These are phyloP conservation scores for Astropecten irregularis DNA, from an alignment of 53 echinoderm and acorn worm genomes.

Conservation along the genomic window DNA sequence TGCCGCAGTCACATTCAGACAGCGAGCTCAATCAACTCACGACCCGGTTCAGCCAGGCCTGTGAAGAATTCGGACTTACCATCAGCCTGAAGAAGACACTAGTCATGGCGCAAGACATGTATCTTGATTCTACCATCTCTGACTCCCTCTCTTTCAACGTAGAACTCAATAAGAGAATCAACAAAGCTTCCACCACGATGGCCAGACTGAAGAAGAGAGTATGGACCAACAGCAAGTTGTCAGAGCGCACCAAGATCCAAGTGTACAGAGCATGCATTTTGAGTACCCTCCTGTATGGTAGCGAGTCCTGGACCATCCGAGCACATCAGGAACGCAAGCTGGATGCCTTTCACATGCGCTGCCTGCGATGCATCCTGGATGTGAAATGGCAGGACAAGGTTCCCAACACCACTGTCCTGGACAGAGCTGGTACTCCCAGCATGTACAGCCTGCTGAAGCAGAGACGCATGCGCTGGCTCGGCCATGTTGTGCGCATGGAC, in stretches of 20 bases:
- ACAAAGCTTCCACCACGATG: not conserved
- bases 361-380: not conserved
- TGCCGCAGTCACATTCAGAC: conserved; percentile 7
- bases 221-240: conserved; percentile 19
- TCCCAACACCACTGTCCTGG: not conserved
- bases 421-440: too few relatives aligned
- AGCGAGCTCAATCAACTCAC: conserved; percentile 34
- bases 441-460: not conserved
- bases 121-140: conserved; percentile 9
- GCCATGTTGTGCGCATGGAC: conserved; percentile 8
- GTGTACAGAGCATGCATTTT: not conserved
- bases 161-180: not conserved
- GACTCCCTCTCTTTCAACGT: conserved; percentile 23
- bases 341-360: conserved; percentile 13
- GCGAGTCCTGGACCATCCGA: not conserved
- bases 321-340: not conserved
- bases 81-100: conserved; percentile 70
- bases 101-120: conserved; percentile 24
- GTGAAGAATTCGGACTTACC: conserved; percentile 64
- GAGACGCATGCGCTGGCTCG: conserved; percentile 22
- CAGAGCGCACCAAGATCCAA: conserved; percentile 10
- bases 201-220: not conserved
- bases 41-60: conserved; percentile 44
- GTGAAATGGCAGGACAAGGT: not conserved
- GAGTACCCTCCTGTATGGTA: not conserved